These are phyloP conservation scores for Centropus bengalensis DNA, from an alignment of 2,113 vertebrate species.

Conservation along the genomic window DNA sequence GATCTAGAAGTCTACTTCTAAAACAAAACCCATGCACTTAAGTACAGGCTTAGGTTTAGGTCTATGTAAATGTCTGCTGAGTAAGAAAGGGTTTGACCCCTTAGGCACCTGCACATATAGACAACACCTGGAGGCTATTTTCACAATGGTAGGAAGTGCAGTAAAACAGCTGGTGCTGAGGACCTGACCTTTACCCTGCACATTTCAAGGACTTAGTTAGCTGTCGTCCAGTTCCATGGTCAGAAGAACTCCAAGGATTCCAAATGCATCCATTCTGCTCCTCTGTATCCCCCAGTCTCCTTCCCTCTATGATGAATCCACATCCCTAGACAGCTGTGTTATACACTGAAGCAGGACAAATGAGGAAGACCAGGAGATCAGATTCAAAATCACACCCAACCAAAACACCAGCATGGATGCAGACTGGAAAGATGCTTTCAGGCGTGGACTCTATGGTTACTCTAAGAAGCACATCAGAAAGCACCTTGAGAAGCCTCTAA, in stretches of 20 bases:
- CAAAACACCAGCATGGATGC: not conserved
- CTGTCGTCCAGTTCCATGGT: not conserved
- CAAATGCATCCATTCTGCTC: not conserved
- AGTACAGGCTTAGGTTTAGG: not conserved
- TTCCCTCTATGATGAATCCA: not conserved
- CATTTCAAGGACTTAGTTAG: not conserved
- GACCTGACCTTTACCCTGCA: not conserved
- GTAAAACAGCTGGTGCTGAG: not conserved
- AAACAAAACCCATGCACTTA: not conserved
- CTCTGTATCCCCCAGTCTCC: not conserved
- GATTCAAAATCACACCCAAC: not conserved
- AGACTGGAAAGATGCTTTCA: not conserved
- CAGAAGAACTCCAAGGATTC: not conserved
- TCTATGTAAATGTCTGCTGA: not conserved
- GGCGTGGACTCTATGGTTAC: not conserved
- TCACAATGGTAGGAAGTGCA: not conserved
- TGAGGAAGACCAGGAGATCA: not conserved
- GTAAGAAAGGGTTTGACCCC: not conserved
- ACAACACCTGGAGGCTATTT: not conserved
- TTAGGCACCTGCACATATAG: accelerated
- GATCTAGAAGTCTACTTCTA: not conserved
- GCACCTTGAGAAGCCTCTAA: not conserved
- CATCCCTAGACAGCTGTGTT: not conserved
- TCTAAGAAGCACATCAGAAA: not conserved
- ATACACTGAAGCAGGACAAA: not conserved